Percentiles rank a stretch among this genome's conserved stretches.
Conservation (phyloP, 2,888 invertebrate genomes). For the Blastobasis adustella region DNA sequence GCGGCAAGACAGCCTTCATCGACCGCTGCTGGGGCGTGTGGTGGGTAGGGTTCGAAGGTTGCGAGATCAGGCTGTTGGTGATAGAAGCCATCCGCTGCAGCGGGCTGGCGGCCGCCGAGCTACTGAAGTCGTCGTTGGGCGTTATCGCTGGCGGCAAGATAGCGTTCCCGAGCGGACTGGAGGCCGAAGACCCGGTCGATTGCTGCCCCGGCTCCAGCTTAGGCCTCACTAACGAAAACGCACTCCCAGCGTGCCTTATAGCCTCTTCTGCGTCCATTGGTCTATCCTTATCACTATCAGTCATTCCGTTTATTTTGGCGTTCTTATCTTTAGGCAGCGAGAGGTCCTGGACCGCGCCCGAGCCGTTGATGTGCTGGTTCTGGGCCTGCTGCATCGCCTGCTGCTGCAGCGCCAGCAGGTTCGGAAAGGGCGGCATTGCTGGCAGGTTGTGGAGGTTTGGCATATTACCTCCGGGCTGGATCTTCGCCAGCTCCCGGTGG, state of each 20-base stretch:
- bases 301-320: slow-evolving; percentile 78
- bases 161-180: slow-evolving; percentile 89
- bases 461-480: slow-evolving; percentile 81
- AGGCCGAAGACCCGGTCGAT: slow-evolving; percentile 85
- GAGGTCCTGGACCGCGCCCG: slow-evolving; percentile 84
- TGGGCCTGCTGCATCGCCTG: slow-evolving; percentile 74
- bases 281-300: slow-evolving; percentile 81
- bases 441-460: slow-evolving; percentile 71
- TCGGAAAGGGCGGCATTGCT: slow-evolving; percentile 75
- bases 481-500: slow-evolving; percentile 93
- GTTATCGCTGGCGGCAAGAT: slow-evolving; percentile 90
- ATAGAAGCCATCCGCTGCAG: slow-evolving; percentile 98
- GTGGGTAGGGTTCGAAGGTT: slow-evolving; percentile 89
- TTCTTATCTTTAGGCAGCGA: slow-evolving; percentile 86
- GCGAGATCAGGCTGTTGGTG: slow-evolving; percentile 95
- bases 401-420: slow-evolving; percentile 86
- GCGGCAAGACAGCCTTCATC: slow-evolving; percentile 96
- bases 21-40: slow-evolving; percentile 90
- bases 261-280: slow-evolving; percentile 78
- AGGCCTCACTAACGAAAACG: slow-evolving; percentile 91
- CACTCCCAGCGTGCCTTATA: slow-evolving; percentile 85
- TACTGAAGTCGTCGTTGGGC: slow-evolving; percentile 86
- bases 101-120: slow-evolving; percentile 91
- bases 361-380: slow-evolving; percentile 77
- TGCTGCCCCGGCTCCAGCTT: slow-evolving; percentile 87